Base-by-base conservation (phyloP, 92 coral and sea anemone genomes). In the Zoanthus solanderi region DNA sequence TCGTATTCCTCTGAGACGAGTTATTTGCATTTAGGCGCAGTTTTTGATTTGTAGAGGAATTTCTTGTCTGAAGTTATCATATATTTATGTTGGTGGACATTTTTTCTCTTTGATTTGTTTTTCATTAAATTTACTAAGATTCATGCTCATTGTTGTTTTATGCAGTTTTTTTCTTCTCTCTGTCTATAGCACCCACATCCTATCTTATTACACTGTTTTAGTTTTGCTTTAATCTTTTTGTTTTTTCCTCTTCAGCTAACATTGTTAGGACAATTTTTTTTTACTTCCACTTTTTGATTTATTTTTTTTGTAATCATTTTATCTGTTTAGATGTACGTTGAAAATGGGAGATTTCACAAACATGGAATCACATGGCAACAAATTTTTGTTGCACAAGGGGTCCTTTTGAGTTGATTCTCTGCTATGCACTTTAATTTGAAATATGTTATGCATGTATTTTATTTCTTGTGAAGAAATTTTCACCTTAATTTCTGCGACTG, bases 71-170 rank as follows among this genome's bases (percentile, higher is more conserved):
- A 81, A 81, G 46, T 44, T 66, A 42, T 32, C 73, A 48, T 67
- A 81, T 81, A 81, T 81, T 81, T 81, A 67, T 81, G 85, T 65
- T 81, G 75, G 90, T 90, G 88, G 75, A 71, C 71, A 71, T 86
- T 73, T 77, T 37, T 85, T 68, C 83, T 87, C 92, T 87, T 63
- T 37, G 63, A 92, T 90, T 94, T 94, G 85, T 87, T 94, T 50
- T 94, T 93, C 92, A 94, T 94, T 94, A 94, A 94, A 94, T 94
- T 94, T 94, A 76, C 83, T 94, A 86, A 88, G 85, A 92, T 84
- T 94, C 76, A 89, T 87, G 84, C 76, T 89, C 86, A 76, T 65
- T 88, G 83, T 83, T 94, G 90, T 76, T 92, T 85, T 83, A 85
- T 92, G 81, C 90, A 90, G 77, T 91, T 89, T 87, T 87, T 78